A percentile compares a stretch with the other conserved stretches of the same genome.
These are phyloP conservation scores for Phycodurus eques DNA, from an alignment of 2,113 vertebrate genomes.

Conservation along the genomic window DNA sequence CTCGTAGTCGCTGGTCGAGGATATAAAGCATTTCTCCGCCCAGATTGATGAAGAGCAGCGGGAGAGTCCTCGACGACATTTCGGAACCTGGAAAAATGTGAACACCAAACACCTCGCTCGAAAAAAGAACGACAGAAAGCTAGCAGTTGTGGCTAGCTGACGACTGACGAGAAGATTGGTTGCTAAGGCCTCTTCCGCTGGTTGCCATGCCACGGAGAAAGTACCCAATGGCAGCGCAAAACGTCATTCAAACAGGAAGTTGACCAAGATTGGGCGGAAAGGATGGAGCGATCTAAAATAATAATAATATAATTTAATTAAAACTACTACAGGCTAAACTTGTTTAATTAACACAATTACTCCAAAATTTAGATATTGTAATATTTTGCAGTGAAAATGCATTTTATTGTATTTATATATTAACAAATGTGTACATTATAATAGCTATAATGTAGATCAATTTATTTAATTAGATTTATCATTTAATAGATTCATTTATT, in stretches of 20 bases:
- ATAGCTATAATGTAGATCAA: too few species aligned
- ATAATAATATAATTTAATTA: too few species aligned
- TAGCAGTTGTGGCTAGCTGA: conserved; percentile 14
- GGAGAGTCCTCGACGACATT: conserved; percentile 87
- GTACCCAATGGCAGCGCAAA: conserved; percentile 70
- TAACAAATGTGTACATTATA: too few species aligned
- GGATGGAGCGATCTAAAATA: background rate
- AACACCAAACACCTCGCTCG: too few species aligned
- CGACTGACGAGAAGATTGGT: conserved; percentile 22
- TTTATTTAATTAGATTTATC: too few species aligned
- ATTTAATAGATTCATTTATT: too few species aligned
- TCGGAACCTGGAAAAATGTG: background rate
- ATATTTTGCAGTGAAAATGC: too few species aligned
- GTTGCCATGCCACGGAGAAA: conserved; percentile 72
- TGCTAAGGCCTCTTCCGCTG: conserved; percentile 48
- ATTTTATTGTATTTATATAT: too few species aligned
- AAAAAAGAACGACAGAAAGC: background rate
- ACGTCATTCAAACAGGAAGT: background rate
- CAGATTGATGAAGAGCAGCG: conserved; percentile 92
- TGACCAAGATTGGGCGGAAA: background rate
- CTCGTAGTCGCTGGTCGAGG: conserved; percentile 90
- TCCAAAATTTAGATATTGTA: too few species aligned
- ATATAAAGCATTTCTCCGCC: conserved; percentile 98
- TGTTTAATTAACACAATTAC: too few species aligned
- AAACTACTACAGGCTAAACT: too few species aligned